Evolutionary conservation across 2,113 vertebrate species (phyloP).

Genomic region (Eudyptes chrysolophus): DNA sequence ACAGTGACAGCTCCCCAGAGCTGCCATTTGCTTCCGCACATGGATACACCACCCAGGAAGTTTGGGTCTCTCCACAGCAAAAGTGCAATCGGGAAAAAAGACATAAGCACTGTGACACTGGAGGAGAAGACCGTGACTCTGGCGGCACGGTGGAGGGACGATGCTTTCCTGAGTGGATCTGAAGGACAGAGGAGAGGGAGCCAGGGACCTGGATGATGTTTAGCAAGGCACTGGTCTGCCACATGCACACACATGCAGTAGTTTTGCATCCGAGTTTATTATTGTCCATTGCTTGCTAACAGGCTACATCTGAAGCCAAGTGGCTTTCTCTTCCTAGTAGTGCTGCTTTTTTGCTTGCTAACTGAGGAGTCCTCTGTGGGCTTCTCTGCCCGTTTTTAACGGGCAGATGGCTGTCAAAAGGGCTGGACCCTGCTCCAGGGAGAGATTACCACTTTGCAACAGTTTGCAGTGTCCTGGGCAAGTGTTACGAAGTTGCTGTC

Average conservation of each 20-base stretch:
- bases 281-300: neutral
- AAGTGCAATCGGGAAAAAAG: neutral
- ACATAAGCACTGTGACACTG: neutral
- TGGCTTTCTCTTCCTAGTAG: neutral
- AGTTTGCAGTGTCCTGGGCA: neutral
- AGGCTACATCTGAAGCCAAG: neutral
- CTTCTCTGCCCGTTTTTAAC: neutral
- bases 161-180: neutral
- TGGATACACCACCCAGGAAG: rapidly evolving
- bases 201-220: neutral
- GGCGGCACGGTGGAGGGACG: rapidly evolving
- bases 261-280: neutral
- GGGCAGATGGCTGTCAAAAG: neutral
- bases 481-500: neutral
- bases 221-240: too few species aligned
- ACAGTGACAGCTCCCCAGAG: rapidly evolving
- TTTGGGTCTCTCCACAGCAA: neutral
- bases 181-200: neutral
- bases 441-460: neutral
- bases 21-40: neutral
- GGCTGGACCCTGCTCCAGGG: neutral
- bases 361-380: neutral
- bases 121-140: neutral
- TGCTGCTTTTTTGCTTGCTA: neutral
- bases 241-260: rapidly evolving